A percentile compares a stretch with the other conserved stretches of the same genome.
Conservation (phyloP, 2,888 invertebrate species). For the Aethes cnicana region DNA sequence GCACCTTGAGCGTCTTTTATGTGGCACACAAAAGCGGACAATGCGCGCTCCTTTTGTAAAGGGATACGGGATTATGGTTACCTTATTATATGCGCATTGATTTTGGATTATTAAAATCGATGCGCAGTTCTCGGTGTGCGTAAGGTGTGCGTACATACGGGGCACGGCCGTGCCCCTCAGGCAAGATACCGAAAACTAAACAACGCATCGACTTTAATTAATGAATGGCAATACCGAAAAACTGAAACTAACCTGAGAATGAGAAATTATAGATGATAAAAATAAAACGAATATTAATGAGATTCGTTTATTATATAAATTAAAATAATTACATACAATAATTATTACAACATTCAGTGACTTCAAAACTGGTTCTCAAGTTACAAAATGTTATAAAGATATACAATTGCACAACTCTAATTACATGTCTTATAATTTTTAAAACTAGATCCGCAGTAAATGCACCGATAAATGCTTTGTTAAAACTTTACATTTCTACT, state of each 20-base stretch:
- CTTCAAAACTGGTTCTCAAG: slow-evolving; percentile 4
- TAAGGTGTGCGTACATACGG: too few relatives aligned
- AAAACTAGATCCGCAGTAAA: slow-evolving; percentile 39
- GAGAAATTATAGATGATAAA: too few relatives aligned
- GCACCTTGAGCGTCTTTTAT: slow-evolving; percentile 68
- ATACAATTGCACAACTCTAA: slow-evolving; percentile 31
- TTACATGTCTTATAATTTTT: slow-evolving; percentile 28
- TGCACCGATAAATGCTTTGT: slow-evolving; percentile 44
- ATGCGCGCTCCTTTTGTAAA: slow-evolving; percentile 62
- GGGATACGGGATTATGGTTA: slow-evolving; percentile 48
- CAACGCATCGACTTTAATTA: too few relatives aligned
- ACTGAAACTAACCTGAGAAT: too few relatives aligned
- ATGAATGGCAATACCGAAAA: too few relatives aligned
- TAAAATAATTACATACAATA: slow-evolving; percentile 15
- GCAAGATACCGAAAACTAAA: too few relatives aligned
- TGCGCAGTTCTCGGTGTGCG: too few relatives aligned
- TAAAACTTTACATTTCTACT: slow-evolving; percentile 4
- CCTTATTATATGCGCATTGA: slow-evolving; percentile 29
- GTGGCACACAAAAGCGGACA: slow-evolving; percentile 50
- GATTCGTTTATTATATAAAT: slow-evolving; percentile 19
- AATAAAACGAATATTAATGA: too few relatives aligned
- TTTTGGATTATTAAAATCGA: slow-evolving; percentile 4
- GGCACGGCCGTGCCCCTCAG: too few relatives aligned
- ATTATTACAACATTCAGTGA: slow-evolving; percentile 1
- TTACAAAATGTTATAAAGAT: slow-evolving; percentile 29